These are phyloP conservation scores for Steromphala cineraria DNA, from an alignment of 2,888 invertebrate genomes.

Conservation along the genomic window DNA sequence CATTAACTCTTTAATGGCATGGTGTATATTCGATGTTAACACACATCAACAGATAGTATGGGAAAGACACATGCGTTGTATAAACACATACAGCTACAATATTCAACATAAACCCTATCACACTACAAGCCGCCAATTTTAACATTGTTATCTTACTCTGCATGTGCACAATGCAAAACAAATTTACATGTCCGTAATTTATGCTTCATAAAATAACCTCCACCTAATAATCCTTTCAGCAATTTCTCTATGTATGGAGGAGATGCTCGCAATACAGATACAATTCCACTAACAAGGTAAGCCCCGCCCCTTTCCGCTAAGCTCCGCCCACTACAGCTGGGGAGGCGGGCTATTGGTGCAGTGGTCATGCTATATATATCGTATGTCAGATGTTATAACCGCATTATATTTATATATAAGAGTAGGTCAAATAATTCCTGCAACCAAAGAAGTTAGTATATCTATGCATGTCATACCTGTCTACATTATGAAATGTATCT, in stretches of 20 bases:
- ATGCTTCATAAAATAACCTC: background rate
- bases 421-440: too few species aligned
- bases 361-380: background rate
- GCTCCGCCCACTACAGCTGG: background rate
- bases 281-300: conserved; percentile 58
- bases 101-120: background rate
- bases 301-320: conserved; percentile 11
- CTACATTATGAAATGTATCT: too few species aligned
- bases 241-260: conserved; percentile 35
- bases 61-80: too few species aligned
- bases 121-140: too few species aligned
- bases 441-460: too few species aligned
- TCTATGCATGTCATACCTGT: too few species aligned
- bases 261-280: conserved; percentile 34
- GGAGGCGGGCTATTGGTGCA: background rate
- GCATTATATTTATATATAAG: background rate
- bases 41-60: too few species aligned
- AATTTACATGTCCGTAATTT: too few species aligned
- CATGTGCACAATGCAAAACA: too few species aligned
- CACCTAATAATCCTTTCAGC: conserved; percentile 16
- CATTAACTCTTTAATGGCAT: too few species aligned
- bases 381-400: background rate
- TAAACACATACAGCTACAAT: background rate
- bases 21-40: too few species aligned
- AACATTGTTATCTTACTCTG: too few species aligned